Evolutionary conservation across 2,797 vertebrate genomes (phyloP), one percentile per base, ranked within the genome.

Genomic region (Monodelphis domestica): DNA sequence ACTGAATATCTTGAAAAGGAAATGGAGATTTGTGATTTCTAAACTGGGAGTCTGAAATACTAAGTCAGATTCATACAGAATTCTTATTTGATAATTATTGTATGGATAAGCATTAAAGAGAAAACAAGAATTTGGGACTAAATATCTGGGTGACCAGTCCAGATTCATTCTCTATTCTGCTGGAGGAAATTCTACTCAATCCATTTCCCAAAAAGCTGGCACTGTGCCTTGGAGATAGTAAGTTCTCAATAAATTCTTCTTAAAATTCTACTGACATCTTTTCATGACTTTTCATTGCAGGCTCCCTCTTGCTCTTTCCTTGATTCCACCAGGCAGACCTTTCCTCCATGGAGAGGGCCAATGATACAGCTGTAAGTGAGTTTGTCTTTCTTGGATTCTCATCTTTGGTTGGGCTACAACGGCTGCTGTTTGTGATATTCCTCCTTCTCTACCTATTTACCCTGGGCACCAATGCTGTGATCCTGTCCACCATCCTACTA

Each of bases 391-490:
- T 97, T 0, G 89, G 96, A 33, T 98, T 98, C 93, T 97, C 96
- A 0, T 70, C 93, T 70, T 87, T 97, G 89, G 89, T 87, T 0
- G 54, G 90, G 59, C 87, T 96, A 12, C 97, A 97, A 90, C 26
- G 0, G 6, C 70, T 96, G 30, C 94, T 97, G 2, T 98, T 98
- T 0, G 0, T 93, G 4, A 15, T 94, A 33, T 98, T 97, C 57
- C 95, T 98, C 63, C 59, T 96, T 9, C 1, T 96, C 29, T 97
- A 97, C 53, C 70, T 97, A 15, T 92, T 97, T 78, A 97, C 97
- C 0, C 89, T 97, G 91, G 91, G 87, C 30, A 96, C 95, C 70
- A 97, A 98, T 33, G 91, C 89, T 24, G 57, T 94, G 87, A 97
- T 97, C 63, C 17, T 97, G 4, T 89, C 91, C 78, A 96, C 96